Conservation (phyloP, 2,888 invertebrate species). For the Dascillus cervinus region DNA sequence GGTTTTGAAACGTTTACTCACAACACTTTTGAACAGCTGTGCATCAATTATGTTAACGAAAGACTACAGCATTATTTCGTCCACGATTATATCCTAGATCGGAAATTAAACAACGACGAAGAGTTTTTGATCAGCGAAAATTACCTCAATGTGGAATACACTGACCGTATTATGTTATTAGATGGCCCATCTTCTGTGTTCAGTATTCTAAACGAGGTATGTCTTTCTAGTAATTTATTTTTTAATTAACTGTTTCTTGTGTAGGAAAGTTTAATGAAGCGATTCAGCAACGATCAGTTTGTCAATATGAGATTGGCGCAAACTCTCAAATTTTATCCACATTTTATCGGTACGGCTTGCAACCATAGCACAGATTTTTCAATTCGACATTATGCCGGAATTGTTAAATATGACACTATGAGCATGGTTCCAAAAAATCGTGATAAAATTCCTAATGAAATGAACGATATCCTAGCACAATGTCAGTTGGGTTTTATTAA, state of each 20-base stretch:
- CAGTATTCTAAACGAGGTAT: constrained; percentile 35
- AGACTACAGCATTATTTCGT: constrained; percentile 36
- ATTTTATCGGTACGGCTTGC: constrained; percentile 17
- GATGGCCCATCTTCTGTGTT: constrained; percentile 34
- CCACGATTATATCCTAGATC: constrained; percentile 29
- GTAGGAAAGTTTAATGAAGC: constrained; percentile 24
- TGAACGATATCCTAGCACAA: too few species aligned
- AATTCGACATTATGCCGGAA: constrained; percentile 36
- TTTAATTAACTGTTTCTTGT: constrained; percentile 3
- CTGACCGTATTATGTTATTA: constrained; percentile 26
- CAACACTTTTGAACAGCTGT: constrained; percentile 32
- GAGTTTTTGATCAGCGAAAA: constrained; percentile 26
- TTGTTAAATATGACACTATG: constrained; percentile 34
- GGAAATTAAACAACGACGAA: constrained; percentile 25
- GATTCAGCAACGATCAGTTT: constrained; percentile 24
- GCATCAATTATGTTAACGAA: constrained; percentile 39
- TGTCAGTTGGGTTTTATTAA: too few species aligned
- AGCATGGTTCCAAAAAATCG: constrained; percentile 37
- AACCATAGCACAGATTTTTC: constrained; percentile 28
- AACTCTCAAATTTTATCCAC: constrained; percentile 13
- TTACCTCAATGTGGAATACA: constrained; percentile 22
- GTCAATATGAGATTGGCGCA: constrained; percentile 19
- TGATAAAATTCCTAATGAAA: too few species aligned
- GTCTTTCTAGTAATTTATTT: not conserved
- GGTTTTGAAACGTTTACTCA: constrained; percentile 36